Percentiles rank a stretch among this genome's conserved stretches.
Evolutionary conservation across 2,888 invertebrate genomes (phyloP).

Genomic region (Mesorhabditis belari): DNA sequence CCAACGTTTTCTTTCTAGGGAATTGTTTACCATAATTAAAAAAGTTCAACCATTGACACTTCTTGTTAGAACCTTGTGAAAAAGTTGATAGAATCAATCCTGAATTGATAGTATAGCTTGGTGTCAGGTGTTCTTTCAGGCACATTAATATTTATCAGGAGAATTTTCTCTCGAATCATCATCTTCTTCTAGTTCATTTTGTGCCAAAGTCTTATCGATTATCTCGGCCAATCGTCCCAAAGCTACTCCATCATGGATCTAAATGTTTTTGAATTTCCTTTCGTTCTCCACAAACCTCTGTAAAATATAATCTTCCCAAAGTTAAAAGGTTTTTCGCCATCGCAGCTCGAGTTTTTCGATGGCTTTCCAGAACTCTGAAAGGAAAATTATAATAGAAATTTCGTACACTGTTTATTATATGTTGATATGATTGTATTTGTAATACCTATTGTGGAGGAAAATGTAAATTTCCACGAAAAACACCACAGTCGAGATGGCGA

Average conservation of each 20-base stretch:
- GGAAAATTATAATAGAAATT: background rate
- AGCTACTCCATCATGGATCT: background rate
- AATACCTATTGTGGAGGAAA: background rate
- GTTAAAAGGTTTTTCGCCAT: background rate
- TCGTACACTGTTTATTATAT: too few relatives aligned
- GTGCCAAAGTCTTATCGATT: background rate
- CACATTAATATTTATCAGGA: too few relatives aligned
- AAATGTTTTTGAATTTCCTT: background rate
- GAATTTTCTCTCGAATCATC: background rate
- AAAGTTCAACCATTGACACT: too few relatives aligned
- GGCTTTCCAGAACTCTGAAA: background rate
- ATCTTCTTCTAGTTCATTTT: background rate
- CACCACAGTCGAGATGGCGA: conserved; percentile 12
- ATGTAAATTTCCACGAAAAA: conserved; percentile 12
- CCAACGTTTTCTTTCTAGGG: too few relatives aligned
- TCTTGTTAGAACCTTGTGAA: too few relatives aligned
- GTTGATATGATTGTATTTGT: too few relatives aligned
- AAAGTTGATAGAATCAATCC: too few relatives aligned
- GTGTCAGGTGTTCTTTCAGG: too few relatives aligned
- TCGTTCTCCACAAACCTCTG: background rate
- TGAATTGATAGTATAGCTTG: too few relatives aligned
- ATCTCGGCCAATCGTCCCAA: background rate
- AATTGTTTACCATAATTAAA: too few relatives aligned
- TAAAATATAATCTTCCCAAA: background rate
- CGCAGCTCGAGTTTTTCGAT: background rate